Evolutionary conservation across 2,113 vertebrate genomes (phyloP), one percentile per base, ranked within the genome.

Genomic region (Apeltes quadracus): DNA sequence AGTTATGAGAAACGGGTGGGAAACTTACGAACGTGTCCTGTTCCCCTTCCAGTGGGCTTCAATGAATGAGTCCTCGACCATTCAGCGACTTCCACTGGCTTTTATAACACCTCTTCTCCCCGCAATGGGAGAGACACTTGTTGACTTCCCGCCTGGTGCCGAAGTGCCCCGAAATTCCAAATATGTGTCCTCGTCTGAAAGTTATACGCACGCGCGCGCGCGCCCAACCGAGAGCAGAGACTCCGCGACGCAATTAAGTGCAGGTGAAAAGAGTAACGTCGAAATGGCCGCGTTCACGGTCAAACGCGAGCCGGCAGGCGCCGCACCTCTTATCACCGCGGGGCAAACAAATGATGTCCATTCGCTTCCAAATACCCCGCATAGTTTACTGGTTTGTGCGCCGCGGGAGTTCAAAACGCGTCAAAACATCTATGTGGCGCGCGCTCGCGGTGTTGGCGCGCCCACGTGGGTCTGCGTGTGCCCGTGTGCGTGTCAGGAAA

Each of bases 271-370:
- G 77, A 46, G 7, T 86, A 3, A n/a, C 46, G 46, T 22, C 11
- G 41, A 84, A 87, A 91, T 86, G 88, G 77, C 81, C 69, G 61
- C 56, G 46, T 57, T 87, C 90, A 90, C 84, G 91, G 90, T 62
- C 90, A 91, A 32, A 73, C 73, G 23, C 34, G 41, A 80, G 83
- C 54, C 29, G 13, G 38, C 9, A 44, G 89, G 91, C 91, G 88
- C 87, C 91, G 27, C 15, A 20, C 75, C 62, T 87, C 82, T 92
- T 90, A 89, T 88, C 84, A 48, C 58, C 22, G 69, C 15, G 56
- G 20, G 57, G 44, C 8, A n/a, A 48, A 51, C 38, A 39, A 73
- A 87, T 81, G 76, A 72, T 53, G 36, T 27, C 15, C 51, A 29
- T 59, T 73, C 71, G 80, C 74, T 36, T 55, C 32, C 46, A 84